Base-by-base conservation (phyloP, 2,113 vertebrate species). In the Trematomus loennbergii region DNA sequence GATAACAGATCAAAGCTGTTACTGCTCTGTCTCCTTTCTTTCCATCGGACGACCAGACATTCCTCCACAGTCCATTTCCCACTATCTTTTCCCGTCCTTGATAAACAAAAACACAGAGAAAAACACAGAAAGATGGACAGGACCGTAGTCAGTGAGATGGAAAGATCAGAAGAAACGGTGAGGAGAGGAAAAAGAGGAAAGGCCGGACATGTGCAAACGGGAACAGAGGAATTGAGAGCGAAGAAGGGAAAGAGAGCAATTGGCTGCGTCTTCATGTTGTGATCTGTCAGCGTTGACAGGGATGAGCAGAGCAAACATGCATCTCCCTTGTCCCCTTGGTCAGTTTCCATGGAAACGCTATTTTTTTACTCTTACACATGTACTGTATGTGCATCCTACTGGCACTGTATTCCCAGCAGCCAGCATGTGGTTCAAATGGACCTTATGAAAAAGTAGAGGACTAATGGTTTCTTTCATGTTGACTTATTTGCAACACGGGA, bases 291-390 rank as follows among this genome's bases (percentile, higher is more conserved):
- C 63, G 70, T 70, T 93, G 86, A 92, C 86, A 75, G 87, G 55
- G 69, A 82, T 78, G 86, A 94, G 82, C 64, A 57, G 72, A 78
- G 87, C 88, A 89, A 93, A 92, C 85, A 76, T 83, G 81, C 87
- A 86, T 90, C 81, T 81, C 62, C 61, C 40, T 76, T 79, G 72
- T 91, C 89, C 89, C 89, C 85, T 82, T 63, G 82, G 85, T 88
- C 88, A 90, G 94, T 95, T 94, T 89, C 95, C 92, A 95, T 95
- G 91, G 94, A 85, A 95, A 95, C 93, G 2, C 82, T 49, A 58
- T 87, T 83, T 88, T 88, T 84, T 83, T 20, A 86, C 78, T 75
- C 81, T 50, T 82, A 86, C 83, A 87, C 79, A 70, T 66, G 71
- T 75, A 87, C 69, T 54, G 73, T 75, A 82, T 64, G 60, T 84